These are phyloP conservation scores for Sebastes melanostomus DNA, from an alignment of 2,797 vertebrate genomes.

Conservation along the genomic window DNA sequence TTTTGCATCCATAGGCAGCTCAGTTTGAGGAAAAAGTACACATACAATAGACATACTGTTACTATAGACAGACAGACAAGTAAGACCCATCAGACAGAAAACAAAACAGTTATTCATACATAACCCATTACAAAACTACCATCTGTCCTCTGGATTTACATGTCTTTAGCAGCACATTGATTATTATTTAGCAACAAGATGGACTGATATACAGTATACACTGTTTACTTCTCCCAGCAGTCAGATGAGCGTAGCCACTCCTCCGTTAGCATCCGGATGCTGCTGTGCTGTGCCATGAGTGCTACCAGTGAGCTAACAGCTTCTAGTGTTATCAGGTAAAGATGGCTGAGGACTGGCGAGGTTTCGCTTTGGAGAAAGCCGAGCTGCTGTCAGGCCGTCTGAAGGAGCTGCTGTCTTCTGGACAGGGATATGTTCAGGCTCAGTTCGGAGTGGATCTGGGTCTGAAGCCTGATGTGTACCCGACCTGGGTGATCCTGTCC, in stretches of 20 bases:
- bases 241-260: slow-evolving; percentile 66
- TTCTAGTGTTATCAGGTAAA: slow-evolving; percentile 48
- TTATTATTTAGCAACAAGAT: too few species aligned
- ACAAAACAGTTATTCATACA: too few species aligned
- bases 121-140: too few species aligned
- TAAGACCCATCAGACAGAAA: too few species aligned
- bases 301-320: slow-evolving; percentile 51
- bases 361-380: slow-evolving; percentile 85
- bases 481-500: slow-evolving; percentile 87
- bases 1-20: too few species aligned
- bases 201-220: too few species aligned
- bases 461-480: slow-evolving; percentile 87
- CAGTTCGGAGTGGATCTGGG: slow-evolving; percentile 89
- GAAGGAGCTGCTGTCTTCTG: slow-evolving; percentile 85
- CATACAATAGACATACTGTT: too few species aligned
- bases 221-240: neutral
- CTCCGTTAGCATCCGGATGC: slow-evolving; percentile 61
- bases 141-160: too few species aligned
- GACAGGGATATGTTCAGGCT: slow-evolving; percentile 82
- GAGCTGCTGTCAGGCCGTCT: slow-evolving; percentile 86
- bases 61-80: too few species aligned
- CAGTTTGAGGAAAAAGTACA: too few species aligned
- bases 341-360: slow-evolving; percentile 86
- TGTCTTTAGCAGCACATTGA: too few species aligned
- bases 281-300: slow-evolving; percentile 30